A percentile compares a stretch with the other conserved stretches of the same genome.
phyloP scores from a whole-genome alignment of 2,888 invertebrate species.

The Chironomus riparius region DNA sequence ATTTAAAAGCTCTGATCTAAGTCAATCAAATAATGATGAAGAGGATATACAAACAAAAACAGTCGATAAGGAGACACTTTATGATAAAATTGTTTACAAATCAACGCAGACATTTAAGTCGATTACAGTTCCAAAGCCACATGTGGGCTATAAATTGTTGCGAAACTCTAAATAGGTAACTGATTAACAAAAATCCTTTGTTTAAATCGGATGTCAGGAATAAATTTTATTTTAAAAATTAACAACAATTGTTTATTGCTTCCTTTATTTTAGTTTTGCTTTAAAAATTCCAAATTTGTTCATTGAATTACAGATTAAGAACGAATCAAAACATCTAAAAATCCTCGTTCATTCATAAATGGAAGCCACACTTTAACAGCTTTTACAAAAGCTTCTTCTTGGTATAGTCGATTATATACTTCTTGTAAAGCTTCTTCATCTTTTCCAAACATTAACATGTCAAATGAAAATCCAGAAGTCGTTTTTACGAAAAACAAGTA shows the following conservation, averaged over 20 bases:
- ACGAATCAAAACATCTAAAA: neutral
- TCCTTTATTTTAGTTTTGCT: no score
- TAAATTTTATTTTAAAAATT: no score
- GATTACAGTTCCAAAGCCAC: neutral
- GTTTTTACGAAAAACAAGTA: neutral
- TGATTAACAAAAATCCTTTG: no score
- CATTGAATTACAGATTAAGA: no score
- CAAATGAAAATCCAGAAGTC: neutral
- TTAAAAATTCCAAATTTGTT: no score
- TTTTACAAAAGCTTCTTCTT: neutral
- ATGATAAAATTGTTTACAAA: neutral
- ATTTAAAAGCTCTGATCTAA: neutral
- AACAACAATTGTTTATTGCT: no score
- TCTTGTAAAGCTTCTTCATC: neutral
- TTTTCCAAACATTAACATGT: neutral
- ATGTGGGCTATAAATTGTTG: neutral
- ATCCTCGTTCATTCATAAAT: slow-evolving; percentile 22
- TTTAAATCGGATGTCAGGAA: no score
- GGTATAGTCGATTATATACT: neutral
- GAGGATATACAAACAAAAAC: neutral
- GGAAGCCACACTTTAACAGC: neutral
- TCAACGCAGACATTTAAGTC: neutral
- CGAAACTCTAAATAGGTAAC: slow-evolving; percentile 30
- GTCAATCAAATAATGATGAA: neutral
- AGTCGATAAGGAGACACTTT: neutral